A percentile compares a stretch with the other conserved stretches of the same genome.
These are phyloP conservation scores for Xestoiulus laeticollis DNA, from an alignment of 2,888 invertebrate genomes.

Conservation along the genomic window DNA sequence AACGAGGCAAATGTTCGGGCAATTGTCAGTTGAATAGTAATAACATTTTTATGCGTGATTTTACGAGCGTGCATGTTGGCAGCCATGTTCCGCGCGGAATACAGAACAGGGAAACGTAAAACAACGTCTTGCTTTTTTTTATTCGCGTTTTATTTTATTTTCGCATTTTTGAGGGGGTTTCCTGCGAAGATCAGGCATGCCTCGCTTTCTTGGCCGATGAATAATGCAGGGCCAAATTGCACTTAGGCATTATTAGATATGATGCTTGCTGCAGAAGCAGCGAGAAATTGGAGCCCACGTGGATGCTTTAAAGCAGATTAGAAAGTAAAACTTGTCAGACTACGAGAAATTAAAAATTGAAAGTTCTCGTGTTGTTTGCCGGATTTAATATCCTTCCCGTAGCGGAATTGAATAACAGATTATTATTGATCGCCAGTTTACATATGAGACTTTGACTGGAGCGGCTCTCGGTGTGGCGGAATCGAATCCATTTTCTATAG, in stretches of 20 bases:
- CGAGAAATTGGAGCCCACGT: not conserved
- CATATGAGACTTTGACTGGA: not conserved
- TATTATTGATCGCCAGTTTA: conserved; percentile 3
- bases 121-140: not conserved
- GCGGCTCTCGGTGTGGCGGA: too few relatives aligned
- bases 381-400: not conserved
- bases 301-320: not conserved
- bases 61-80: not conserved
- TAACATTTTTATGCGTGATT: conserved; percentile 37
- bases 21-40: conserved; percentile 37
- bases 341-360: not conserved
- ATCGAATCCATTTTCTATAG: too few relatives aligned
- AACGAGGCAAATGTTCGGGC: not conserved
- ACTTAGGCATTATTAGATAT: conserved; percentile 15
- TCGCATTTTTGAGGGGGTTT: not conserved
- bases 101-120: not conserved
- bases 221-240: not conserved
- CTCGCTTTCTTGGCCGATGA: not conserved
- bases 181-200: not conserved
- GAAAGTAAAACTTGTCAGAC: not conserved
- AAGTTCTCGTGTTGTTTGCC: conserved; percentile 13
- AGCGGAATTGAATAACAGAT: conserved; percentile 7
- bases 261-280: not conserved
- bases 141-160: not conserved
- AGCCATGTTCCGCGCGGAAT: conserved; percentile 30